Base-by-base conservation (phyloP, 2,888 invertebrate species). In the Acanthosepion esculentum region DNA sequence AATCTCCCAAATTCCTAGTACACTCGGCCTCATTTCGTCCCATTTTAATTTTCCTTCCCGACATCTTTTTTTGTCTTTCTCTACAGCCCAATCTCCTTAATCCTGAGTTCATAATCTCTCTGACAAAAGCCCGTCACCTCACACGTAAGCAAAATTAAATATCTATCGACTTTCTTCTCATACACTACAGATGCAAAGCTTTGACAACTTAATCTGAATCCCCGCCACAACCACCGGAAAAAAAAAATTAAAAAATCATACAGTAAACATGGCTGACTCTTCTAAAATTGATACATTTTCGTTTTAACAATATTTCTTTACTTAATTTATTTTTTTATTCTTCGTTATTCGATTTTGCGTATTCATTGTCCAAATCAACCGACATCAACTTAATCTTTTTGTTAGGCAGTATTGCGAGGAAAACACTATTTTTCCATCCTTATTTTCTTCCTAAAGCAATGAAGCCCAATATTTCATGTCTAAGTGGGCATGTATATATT, bases 131-230 rank as follows among this genome's bases (percentile, higher is more conserved):
- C 78, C 0, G 33, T 0, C 12, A n/a, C 78, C 15, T 33, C n/a
- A 78, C 78, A 78, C 78, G n/a, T 78, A 78, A 78, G 78, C n/a
- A 78, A 78, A n/a, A n/a, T 78, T 78, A n/a, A n/a, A 78, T 33
- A 78, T n/a, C n/a, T 78, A 78, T 78, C n/a, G 78, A 78, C 33
- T 78, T 78, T 41, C 41, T 18, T 78, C 12, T 33, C 18, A n/a
- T 15, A 33, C n/a, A 7, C n/a, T 5, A 78, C 7, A n/a, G 12
- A n/a, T 12, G 12, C n/a, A n/a, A 10, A 78, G n/a, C 10, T 33
- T 78, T 78, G 78, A 78, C 78, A 33, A 78, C 78, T 33, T 78
- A n/a, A 78, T 78, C n/a, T n/a, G 23, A 4, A n/a, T 1, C 33
- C 33, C n/a, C 18, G n/a, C 23, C 23, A 0, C 15, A 23, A 3